phyloP scores from a whole-genome alignment of 2,797 vertebrate genomes.

The Diglossa cyanea region DNA sequence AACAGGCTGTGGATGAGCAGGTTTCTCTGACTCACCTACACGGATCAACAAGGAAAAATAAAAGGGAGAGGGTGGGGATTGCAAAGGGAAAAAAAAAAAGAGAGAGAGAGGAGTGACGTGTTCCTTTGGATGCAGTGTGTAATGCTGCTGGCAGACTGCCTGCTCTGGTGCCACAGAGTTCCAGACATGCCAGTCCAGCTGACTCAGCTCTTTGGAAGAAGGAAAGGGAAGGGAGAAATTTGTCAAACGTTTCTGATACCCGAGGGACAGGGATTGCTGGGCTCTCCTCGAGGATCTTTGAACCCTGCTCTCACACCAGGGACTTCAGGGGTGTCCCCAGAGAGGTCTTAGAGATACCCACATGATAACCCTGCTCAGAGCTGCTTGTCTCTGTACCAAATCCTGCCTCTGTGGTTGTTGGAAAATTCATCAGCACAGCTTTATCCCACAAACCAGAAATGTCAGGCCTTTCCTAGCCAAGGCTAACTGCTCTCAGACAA shows the following conservation, averaged over 20 bases:
- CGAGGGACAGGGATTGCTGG: rapidly evolving
- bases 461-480: conserved; percentile 43
- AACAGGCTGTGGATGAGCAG: conserved; percentile 67
- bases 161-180: conserved; percentile 30
- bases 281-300: neutral
- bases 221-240: conserved; percentile 23
- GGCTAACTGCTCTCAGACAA: conserved; percentile 49
- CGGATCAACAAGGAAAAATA: conserved; percentile 67
- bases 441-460: conserved; percentile 32
- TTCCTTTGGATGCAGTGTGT: conserved; percentile 42
- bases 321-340: neutral
- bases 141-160: conserved; percentile 53
- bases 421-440: conserved; percentile 18
- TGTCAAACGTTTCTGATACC: neutral
- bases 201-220: conserved; percentile 29
- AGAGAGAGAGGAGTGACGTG: conserved; percentile 20
- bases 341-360: neutral
- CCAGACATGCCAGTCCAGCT: conserved; percentile 55
- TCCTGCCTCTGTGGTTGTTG: neutral
- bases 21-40: conserved; percentile 72
- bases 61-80: conserved; percentile 60
- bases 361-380: neutral
- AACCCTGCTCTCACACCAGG: neutral
- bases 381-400: neutral
- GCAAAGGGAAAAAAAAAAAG: neutral